These are phyloP conservation scores for Eupelmus urozonus DNA, from an alignment of 2,888 invertebrate genomes.

Conservation along the genomic window DNA sequence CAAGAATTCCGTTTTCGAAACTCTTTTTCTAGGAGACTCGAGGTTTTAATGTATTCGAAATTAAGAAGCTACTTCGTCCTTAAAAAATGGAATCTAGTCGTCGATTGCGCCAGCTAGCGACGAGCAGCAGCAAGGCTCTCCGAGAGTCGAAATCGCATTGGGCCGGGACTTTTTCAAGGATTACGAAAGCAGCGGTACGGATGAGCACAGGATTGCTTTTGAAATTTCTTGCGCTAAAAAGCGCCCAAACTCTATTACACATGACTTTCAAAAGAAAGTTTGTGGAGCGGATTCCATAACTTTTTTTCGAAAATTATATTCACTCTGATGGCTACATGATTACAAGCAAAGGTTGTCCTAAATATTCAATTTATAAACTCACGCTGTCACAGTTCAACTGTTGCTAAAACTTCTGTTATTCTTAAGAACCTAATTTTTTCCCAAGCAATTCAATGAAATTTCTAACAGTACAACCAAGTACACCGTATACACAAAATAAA, in stretches of 20 bases:
- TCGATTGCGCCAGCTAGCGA: not conserved
- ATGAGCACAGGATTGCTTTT: slow-evolving; percentile 2
- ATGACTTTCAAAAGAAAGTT: slow-evolving; percentile 17
- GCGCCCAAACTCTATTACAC: not conserved
- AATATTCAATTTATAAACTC: too few species aligned
- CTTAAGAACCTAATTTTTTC: too few species aligned
- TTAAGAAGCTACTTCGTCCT: not conserved
- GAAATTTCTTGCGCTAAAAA: slow-evolving; percentile 24
- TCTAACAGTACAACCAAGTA: too few species aligned
- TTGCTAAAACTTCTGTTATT: too few species aligned
- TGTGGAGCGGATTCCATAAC: not conserved
- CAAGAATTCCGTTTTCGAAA: too few species aligned
- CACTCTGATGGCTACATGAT: not conserved
- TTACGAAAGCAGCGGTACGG: slow-evolving; percentile 17
- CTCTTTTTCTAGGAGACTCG: too few species aligned
- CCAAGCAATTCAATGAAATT: too few species aligned
- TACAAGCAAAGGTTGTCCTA: too few species aligned
- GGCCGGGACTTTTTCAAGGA: slow-evolving; percentile 5
- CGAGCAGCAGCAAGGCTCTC: not conserved
- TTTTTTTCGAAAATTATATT: slow-evolving; percentile 28
- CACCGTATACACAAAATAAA: too few species aligned
- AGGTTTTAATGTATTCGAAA: not conserved
- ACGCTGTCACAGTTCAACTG: too few species aligned
- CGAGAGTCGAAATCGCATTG: slow-evolving; percentile 1
- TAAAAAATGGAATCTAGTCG: not conserved